Conservation (phyloP, 2,113 vertebrate genomes). For the Leiothrix lutea region DNA sequence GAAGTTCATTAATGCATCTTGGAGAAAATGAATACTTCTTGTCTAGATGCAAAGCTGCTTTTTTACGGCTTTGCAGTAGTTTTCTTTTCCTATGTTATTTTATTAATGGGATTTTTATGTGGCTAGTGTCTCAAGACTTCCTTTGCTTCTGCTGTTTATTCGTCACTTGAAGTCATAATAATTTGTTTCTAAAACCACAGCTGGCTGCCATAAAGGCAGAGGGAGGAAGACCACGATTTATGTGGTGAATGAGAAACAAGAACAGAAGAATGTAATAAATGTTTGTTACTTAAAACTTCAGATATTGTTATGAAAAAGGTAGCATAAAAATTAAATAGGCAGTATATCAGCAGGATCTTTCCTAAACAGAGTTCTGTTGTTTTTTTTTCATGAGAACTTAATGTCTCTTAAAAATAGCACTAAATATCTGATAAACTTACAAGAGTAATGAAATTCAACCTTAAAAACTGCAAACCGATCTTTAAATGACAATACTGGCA, state of each 20-base stretch:
- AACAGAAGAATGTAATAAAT: conserved; percentile 19
- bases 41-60: not conserved
- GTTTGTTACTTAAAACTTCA: conserved; percentile 18
- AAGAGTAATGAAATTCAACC: conserved; percentile 20
- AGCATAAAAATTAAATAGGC: conserved; percentile 42
- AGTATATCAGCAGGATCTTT: conserved; percentile 38
- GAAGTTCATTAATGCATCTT: not conserved
- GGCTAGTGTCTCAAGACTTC: not conserved
- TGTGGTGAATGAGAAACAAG: conserved; percentile 1
- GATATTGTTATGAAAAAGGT: conserved; percentile 21
- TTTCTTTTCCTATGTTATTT: not conserved
- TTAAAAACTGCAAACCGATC: not conserved
- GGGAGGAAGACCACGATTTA: conserved; percentile 33
- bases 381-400: not conserved
- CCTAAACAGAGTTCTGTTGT: not conserved
- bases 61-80: not conserved
- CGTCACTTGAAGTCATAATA: conserved; percentile 26
- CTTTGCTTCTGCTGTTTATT: conserved; percentile 39
- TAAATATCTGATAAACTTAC: not conserved
- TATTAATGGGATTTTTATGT: conserved; percentile 28
- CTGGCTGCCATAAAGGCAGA: conserved; percentile 37
- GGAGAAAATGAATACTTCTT: not conserved
- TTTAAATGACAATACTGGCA: conserved; percentile 20
- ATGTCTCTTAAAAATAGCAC: not conserved
- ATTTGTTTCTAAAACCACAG: conserved; percentile 48